phyloP scores from a whole-genome alignment of 2,888 invertebrate species.

The Lasioglossum zephyrum region DNA sequence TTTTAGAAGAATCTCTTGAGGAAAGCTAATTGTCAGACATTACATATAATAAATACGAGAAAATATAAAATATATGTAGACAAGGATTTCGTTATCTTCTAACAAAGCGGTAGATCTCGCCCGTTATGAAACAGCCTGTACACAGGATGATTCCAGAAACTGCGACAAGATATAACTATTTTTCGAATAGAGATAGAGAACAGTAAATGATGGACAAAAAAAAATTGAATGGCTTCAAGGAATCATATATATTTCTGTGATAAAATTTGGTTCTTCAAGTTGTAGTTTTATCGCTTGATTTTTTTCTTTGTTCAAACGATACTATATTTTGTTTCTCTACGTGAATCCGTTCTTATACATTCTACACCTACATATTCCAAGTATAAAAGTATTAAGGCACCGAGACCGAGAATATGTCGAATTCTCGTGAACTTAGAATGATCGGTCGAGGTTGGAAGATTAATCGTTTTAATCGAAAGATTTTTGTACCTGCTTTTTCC shows the following conservation, averaged over 20 bases:
- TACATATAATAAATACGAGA: not conserved
- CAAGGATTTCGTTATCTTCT: not conserved
- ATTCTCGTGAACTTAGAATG: not conserved
- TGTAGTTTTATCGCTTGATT: not conserved
- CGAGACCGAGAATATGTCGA: not conserved
- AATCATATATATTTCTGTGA: not conserved
- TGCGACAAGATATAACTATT: conserved; percentile 11
- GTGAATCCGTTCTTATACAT: not conserved
- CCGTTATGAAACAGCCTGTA: not conserved
- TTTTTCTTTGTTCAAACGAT: not conserved
- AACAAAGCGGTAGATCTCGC: not conserved
- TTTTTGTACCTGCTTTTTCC: not conserved
- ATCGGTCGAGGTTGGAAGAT: not conserved
- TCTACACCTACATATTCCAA: not conserved
- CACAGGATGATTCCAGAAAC: not conserved
- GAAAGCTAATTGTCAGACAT: not conserved
- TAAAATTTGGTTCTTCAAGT: not conserved
- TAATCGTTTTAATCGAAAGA: not conserved
- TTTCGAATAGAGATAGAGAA: not conserved
- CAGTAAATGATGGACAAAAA: not conserved
- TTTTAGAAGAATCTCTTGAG: not conserved
- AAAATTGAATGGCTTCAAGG: not conserved
- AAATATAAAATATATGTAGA: not conserved
- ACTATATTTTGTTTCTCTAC: not conserved
- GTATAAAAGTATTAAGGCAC: not conserved